phyloP scores from a whole-genome alignment of 2,113 vertebrate species.

The Sturnus vulgaris region DNA sequence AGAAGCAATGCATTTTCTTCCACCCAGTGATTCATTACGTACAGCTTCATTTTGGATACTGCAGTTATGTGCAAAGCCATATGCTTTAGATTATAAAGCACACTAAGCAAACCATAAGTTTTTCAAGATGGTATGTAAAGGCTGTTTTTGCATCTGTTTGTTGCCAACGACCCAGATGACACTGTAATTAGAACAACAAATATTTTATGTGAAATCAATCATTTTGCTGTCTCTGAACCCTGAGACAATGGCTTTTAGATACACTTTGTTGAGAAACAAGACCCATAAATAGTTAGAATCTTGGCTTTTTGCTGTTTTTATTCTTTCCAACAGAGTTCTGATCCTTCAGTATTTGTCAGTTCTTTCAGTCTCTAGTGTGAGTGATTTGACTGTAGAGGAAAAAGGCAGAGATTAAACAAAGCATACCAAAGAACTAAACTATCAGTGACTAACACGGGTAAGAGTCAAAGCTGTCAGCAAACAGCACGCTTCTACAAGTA shows the following conservation, averaged over 20 bases:
- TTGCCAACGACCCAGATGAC: conserved; percentile 81
- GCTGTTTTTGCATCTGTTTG: conserved; percentile 79
- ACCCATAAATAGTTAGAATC: conserved; percentile 62
- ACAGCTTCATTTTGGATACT: conserved; percentile 76
- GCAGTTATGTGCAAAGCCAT: conserved; percentile 73
- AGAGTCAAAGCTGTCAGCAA: conserved; percentile 17
- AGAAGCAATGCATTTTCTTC: conserved; percentile 74
- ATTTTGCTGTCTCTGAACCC: conserved; percentile 75
- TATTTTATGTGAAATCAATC: conserved; percentile 88
- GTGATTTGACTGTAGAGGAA: not conserved
- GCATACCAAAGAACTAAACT: not conserved
- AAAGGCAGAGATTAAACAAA: conserved; percentile 37
- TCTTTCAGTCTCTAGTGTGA: conserved; percentile 47
- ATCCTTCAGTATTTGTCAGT: conserved; percentile 45
- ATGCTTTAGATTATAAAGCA: conserved; percentile 83
- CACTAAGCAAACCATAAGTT: conserved; percentile 76
- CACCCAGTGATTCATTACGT: conserved; percentile 75
- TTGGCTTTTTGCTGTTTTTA: conserved; percentile 7
- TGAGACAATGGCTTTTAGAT: conserved; percentile 69
- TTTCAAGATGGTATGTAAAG: conserved; percentile 78
- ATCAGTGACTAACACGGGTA: not conserved
- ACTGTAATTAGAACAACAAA: conserved; percentile 84
- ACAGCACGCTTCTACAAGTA: not conserved
- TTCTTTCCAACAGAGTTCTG: not conserved
- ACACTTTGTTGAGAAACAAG: conserved; percentile 58